Base-by-base conservation (phyloP, 37 sponge, comb jelly and placozoan genomes). In the Diacarnus erythraeanus region DNA sequence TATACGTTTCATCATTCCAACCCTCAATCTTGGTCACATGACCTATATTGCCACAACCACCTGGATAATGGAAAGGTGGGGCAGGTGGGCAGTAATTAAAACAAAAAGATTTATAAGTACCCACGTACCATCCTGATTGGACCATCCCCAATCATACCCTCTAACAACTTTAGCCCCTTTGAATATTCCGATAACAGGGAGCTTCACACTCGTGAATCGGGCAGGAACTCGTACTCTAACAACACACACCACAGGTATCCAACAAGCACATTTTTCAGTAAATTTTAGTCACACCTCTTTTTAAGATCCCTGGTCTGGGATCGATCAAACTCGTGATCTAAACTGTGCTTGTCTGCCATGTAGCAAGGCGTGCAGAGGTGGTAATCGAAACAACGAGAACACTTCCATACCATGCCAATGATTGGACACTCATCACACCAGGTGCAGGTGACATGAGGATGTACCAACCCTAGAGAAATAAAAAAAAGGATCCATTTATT, bases 91-190 rank as follows among this genome's bases (percentile, higher is more conserved):
- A n/a, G 51, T 5, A 3, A 44, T 20, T 40, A 22, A 15, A n/a
- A 64, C 66, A 25, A 64, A 10, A n/a, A 9, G 9, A 12, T 9
- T 64, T 31, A 69, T 12, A 69, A 20, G 2, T 21, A 30, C 31
- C 10, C 30, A 8, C 77, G 81, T 70, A 90, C 96, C 96, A 75
- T 96, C 96, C 69, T 96, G 96, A 29, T 89, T 74, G 23, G 72
- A 80, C 96, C 96, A 96, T 33, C 51, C 38, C 96, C 96, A 96
- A 72, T 96, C 96, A 15, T 42, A 30, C 1, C 96, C 96, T 81
- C 96, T 78, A 31, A 68, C 67, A 1, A 96, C 96, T 35, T 66
- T 69, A 65, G 96, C 96, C 40, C 90, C 91, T 10, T 66, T 57
- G 47, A 92, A 96, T 12, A 92, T 64, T 1, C 96, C 96, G 42